phyloP scores from a whole-genome alignment of 2,113 vertebrate species.

The Scatophagus argus region DNA sequence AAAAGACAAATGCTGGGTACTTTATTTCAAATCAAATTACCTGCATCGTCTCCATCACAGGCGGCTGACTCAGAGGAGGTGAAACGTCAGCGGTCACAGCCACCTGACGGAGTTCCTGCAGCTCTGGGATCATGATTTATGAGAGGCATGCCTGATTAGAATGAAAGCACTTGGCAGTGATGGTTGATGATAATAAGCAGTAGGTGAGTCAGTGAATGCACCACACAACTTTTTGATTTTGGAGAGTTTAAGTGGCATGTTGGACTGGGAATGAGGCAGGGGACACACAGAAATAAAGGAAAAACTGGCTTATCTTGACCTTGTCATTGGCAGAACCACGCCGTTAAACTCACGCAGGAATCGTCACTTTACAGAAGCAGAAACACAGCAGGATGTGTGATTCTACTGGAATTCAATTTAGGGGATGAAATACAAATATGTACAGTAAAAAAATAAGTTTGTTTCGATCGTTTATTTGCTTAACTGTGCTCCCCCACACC shows the following conservation, averaged over 20 bases:
- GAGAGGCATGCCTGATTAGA: not conserved
- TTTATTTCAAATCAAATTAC: not conserved
- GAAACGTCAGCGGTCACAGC: not conserved
- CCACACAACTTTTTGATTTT: not conserved
- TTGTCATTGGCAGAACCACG: not conserved
- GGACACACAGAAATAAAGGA: not conserved
- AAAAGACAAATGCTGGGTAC: not conserved
- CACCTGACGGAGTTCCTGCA: not conserved
- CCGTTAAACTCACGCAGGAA: not conserved
- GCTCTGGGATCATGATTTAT: not conserved
- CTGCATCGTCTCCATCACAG: too few relatives aligned
- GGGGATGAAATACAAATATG: not conserved
- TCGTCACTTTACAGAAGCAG: not conserved
- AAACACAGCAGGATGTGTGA: too few relatives aligned
- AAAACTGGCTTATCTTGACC: not conserved
- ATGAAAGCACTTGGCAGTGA: not conserved
- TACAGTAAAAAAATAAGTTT: not conserved
- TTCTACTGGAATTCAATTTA: not conserved
- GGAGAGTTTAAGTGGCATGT: not conserved
- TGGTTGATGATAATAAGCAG: not conserved
- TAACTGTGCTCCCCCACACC: not conserved
- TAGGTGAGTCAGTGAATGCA: not conserved
- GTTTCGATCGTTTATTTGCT: not conserved
- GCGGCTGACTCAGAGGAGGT: not conserved
- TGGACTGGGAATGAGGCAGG: too few relatives aligned